These are phyloP conservation scores for Candidula unifasciata DNA, from an alignment of 2,888 invertebrate species.

Conservation along the genomic window DNA sequence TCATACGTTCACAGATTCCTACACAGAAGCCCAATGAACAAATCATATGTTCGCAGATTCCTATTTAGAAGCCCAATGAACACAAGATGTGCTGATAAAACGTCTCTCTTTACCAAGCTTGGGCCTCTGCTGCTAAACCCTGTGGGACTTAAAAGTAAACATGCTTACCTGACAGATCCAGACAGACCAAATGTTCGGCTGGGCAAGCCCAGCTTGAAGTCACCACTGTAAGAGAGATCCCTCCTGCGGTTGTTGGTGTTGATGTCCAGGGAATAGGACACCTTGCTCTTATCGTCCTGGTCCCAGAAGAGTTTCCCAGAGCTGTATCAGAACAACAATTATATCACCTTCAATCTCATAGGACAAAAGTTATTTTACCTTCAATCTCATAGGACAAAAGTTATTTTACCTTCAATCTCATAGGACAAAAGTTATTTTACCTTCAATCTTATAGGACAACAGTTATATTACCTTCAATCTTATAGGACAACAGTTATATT, in stretches of 20 bases:
- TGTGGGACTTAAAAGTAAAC: not conserved
- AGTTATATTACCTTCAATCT: too few relatives aligned
- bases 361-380: not conserved
- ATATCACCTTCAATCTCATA: not conserved
- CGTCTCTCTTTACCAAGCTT: too few relatives aligned
- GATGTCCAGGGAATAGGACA: conserved; percentile 53
- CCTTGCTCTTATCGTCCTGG: conserved; percentile 57
- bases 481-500: not conserved
- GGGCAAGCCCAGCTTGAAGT: conserved; percentile 58
- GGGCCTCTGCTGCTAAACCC: too few relatives aligned
- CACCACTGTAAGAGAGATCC: conserved; percentile 48
- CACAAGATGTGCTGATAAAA: too few relatives aligned
- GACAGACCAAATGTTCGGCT: conserved; percentile 54
- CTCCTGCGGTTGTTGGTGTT: conserved; percentile 41
- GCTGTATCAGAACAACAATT: conserved; percentile 31
- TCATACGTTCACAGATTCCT: too few relatives aligned
- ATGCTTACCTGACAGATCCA: conserved; percentile 38
- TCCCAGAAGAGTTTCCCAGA: conserved; percentile 62
- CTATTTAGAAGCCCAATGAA: too few relatives aligned
- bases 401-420: too few relatives aligned
- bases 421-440: not conserved
- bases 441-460: not conserved
- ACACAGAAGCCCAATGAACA: too few relatives aligned
- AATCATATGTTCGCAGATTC: too few relatives aligned
- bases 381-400: not conserved